Conservation (phyloP, 2,113 vertebrate species). For the Sapayoa aenigma region DNA sequence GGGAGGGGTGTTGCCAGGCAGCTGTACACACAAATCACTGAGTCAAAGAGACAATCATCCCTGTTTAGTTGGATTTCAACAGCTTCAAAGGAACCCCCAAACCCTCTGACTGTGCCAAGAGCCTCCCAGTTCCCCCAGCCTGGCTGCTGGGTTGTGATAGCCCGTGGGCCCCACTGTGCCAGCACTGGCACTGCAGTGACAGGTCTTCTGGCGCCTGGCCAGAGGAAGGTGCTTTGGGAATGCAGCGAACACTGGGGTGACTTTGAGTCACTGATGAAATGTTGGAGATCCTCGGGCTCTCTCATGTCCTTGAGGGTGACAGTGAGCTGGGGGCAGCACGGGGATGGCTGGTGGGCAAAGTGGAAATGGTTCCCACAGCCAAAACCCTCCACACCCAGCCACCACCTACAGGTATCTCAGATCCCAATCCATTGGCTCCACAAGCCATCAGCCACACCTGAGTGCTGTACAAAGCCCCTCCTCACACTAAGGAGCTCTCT, state of each 20-base stretch:
- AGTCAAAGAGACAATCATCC: background rate
- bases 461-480: background rate
- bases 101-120: background rate
- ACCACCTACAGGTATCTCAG: background rate
- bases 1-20: background rate
- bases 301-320: background rate
- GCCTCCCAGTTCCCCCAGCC: background rate
- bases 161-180: accelerated
- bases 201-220: background rate
- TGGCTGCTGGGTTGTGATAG: background rate
- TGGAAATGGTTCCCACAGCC: background rate
- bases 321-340: background rate
- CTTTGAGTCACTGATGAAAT: background rate
- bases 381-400: background rate
- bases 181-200: background rate
- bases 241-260: accelerated
- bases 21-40: background rate
- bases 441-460: accelerated
- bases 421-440: accelerated
- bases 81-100: background rate
- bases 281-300: background rate
- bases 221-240: background rate
- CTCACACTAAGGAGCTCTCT: accelerated
- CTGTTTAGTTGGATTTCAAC: accelerated
- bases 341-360: background rate